These are phyloP conservation scores for Drosophila lacertosa DNA, from an alignment of 1,140 invertebrate species.

Conservation along the genomic window DNA sequence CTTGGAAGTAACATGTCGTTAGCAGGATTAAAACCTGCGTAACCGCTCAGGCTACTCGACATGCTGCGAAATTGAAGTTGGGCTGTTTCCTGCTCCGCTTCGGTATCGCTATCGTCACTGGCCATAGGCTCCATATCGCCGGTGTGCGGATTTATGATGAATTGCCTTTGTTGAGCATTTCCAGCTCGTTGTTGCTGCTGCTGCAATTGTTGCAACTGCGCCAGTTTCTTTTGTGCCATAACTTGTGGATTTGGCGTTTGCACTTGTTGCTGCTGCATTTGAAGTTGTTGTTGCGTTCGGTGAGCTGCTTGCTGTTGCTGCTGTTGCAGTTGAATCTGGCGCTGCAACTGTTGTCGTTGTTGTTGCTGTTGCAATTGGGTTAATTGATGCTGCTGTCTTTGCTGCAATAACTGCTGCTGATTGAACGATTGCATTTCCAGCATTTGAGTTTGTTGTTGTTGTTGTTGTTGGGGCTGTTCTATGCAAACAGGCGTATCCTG, in stretches of 20 bases:
- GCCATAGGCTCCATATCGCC: conserved; percentile 93
- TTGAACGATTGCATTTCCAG: conserved; percentile 47
- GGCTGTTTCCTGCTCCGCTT: conserved; percentile 73
- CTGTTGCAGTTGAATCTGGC: conserved; percentile 28
- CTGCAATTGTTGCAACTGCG: conserved; percentile 41
- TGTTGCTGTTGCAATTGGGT: conserved; percentile 55
- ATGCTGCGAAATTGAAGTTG: conserved; percentile 67
- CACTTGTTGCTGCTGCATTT: conserved; percentile 50
- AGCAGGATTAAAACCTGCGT: conserved; percentile 84
- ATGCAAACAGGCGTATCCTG: conserved; percentile 45
- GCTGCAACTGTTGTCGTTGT: conserved; percentile 58
- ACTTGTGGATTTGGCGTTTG: conserved; percentile 25
- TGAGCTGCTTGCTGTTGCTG: conserved; percentile 31
- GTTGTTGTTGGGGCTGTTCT: conserved; percentile 63
- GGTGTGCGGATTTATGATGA: conserved; percentile 94
- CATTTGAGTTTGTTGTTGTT: conserved; percentile 46
- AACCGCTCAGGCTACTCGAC: conserved; percentile 56
- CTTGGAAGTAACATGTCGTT: conserved; percentile 84
- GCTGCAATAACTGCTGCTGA: conserved; percentile 49
- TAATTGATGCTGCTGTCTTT: conserved; percentile 34
- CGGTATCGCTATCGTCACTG: conserved; percentile 86
- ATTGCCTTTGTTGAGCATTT: conserved; percentile 86
- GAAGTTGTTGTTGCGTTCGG: conserved; percentile 28
- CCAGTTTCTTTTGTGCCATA: conserved; percentile 29
- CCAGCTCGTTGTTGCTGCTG: conserved; percentile 50